Base-by-base conservation (phyloP, 2,888 invertebrate genomes). In the Odontocolon sp. region DNA sequence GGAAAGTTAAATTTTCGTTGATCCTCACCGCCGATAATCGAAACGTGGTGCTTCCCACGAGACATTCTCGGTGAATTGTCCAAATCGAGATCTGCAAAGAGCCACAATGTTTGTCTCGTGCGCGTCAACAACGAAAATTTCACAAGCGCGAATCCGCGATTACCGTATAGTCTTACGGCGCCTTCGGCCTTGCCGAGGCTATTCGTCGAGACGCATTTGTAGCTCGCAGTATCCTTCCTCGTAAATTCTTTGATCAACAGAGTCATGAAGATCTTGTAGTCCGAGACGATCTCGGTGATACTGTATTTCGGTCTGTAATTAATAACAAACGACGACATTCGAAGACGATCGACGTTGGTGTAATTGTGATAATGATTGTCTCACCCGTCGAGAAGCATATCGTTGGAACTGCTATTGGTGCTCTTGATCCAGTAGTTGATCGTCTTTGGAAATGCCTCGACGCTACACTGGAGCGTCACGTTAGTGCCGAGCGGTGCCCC, bases 401-500 rank as follows among this genome's bases (percentile, higher is more conserved):
- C 84, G 47, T 84, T 80, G n/a, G n/a, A n/a, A n/a, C n/a, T n/a
- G n/a, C n/a, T n/a, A n/a, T n/a, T n/a, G 28, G 80, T 90, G 87
- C 95, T 95, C 90, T 95, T 95, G 86, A 95, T 93, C 96, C 96
- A 96, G 89, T 96, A 96, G 91, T 96, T 94, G 88, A 94, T 92
- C 72, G 94, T 92, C 84, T 92, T 92, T 85, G 97, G 97, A 86
- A 95, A 96, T 0, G 97, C 97, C 87, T 97, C 97, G 63, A 97
- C 96, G 90, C 95, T 94, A 88, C 97, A 97, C 88, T 96, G 95
- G 47, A 97, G 91, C 83, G 95, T 95, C 31, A 97, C 96, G 89
- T 97, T 95, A 0, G 96, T 96, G 63, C 96, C 96, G 45, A 96
- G 91, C 1, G 97, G 97, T 0, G 97, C 96, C 14, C 97, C 97